Percentiles rank a stretch among this genome's conserved stretches.
phyloP scores from a whole-genome alignment of 2,888 invertebrate genomes.

The Caenorhabditis angaria region DNA sequence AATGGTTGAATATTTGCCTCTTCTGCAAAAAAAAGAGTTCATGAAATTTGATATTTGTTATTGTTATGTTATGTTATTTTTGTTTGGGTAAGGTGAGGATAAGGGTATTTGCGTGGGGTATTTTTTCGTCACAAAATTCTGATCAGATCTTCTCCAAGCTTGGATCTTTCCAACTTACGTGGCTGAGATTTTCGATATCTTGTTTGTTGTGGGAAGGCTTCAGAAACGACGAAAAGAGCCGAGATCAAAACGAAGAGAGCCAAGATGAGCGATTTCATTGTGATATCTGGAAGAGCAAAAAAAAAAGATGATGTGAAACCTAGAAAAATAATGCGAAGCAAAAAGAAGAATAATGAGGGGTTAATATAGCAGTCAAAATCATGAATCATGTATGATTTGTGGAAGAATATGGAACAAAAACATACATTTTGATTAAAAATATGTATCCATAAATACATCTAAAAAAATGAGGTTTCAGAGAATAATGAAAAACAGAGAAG shows the following conservation, averaged over 20 bases:
- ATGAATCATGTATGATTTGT: slow-evolving; percentile 4
- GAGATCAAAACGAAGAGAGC: slow-evolving; percentile 44
- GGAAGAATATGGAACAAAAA: neutral
- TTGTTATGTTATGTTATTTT: neutral
- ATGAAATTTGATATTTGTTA: neutral
- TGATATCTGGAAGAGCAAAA: slow-evolving; percentile 5
- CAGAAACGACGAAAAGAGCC: slow-evolving; percentile 33
- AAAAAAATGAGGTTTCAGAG: neutral
- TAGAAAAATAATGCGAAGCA: slow-evolving; percentile 11
- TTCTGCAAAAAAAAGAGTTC: slow-evolving; percentile 29
- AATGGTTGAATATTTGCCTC: slow-evolving; percentile 57
- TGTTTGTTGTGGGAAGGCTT: slow-evolving; percentile 37
- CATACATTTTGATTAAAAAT: neutral
- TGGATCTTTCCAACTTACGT: slow-evolving; percentile 31
- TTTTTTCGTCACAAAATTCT: neutral
- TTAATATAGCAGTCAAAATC: neutral
- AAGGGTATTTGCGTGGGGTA: neutral
- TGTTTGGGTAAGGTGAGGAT: neutral
- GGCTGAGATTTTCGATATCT: slow-evolving; percentile 52
- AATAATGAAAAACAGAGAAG: neutral
- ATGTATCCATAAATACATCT: neutral
- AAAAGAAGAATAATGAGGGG: slow-evolving; percentile 12
- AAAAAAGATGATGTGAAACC: slow-evolving; percentile 12
- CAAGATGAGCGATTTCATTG: slow-evolving; percentile 44
- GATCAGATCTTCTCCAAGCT: neutral